Conservation (phyloP, 2,888 invertebrate species). For the Mythimna loreyi region DNA sequence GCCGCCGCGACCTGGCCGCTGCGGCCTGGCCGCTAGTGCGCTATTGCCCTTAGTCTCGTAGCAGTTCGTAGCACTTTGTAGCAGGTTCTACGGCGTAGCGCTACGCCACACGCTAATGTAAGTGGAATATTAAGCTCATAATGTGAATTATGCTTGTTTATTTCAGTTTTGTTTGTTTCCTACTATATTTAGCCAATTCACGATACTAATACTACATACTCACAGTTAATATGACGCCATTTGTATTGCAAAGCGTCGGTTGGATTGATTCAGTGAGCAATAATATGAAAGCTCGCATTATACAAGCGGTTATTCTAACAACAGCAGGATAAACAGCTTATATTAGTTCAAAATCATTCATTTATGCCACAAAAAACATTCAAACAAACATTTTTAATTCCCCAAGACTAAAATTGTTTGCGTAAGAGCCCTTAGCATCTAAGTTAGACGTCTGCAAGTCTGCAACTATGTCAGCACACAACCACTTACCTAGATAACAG, state of each 20-base stretch:
- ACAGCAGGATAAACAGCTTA: not conserved
- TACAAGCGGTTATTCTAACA: not conserved
- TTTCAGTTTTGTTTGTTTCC: constrained; percentile 11
- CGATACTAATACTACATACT: not conserved
- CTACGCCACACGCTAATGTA: constrained; percentile 44
- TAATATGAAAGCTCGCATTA: constrained; percentile 5
- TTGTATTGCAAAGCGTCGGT: constrained; percentile 15
- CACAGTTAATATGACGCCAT: not conserved
- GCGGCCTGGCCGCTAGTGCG: too few relatives aligned
- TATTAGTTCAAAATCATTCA: not conserved
- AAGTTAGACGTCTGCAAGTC: constrained; percentile 19
- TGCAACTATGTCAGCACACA: constrained; percentile 37
- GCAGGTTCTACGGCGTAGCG: constrained; percentile 55
- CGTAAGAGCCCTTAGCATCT: not conserved
- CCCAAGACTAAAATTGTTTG: constrained; percentile 5
- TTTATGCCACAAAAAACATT: not conserved
- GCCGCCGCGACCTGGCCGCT: too few relatives aligned
- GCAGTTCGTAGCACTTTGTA: constrained; percentile 55
- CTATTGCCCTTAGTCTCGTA: too few relatives aligned
- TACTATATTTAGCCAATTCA: constrained; percentile 5
- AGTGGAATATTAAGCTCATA: constrained; percentile 41
- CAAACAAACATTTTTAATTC: too few relatives aligned
- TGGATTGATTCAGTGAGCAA: constrained; percentile 16
- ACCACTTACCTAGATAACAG: constrained; percentile 35
- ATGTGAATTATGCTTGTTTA: constrained; percentile 7